A percentile compares a stretch with the other conserved stretches of the same genome.
phyloP scores from a whole-genome alignment of 2,797 vertebrate genomes.

The Borostomias antarcticus region DNA sequence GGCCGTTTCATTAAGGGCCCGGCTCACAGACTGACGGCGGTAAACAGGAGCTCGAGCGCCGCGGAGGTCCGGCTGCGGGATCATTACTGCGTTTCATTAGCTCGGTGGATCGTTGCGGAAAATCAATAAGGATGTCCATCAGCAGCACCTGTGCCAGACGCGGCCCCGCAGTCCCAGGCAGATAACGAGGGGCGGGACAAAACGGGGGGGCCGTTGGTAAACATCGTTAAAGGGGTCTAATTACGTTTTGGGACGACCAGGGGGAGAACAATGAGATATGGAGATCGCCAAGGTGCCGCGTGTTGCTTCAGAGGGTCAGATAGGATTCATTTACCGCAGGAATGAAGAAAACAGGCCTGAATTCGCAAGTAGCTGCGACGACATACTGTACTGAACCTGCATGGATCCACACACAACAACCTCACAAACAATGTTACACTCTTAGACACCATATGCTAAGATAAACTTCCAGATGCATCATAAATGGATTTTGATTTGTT shows the following conservation, averaged over 20 bases:
- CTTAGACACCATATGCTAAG: too few species aligned
- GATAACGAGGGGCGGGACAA: conserved; percentile 25
- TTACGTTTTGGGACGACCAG: conserved; percentile 15
- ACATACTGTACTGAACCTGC: too few species aligned
- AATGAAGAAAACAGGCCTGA: too few species aligned
- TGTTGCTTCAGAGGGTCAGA: conserved; percentile 39
- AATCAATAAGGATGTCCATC: conserved; percentile 41
- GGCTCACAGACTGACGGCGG: conserved; percentile 22
- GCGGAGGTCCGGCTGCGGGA: conserved; percentile 22
- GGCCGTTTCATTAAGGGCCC: conserved; percentile 33
- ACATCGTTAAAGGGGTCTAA: conserved; percentile 27
- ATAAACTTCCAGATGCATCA: too few species aligned
- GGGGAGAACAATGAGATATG: conserved; percentile 26
- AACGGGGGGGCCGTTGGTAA: conserved; percentile 23
- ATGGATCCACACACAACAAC: too few species aligned
- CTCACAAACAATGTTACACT: too few species aligned
- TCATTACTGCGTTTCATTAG: conserved; percentile 47
- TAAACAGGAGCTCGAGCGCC: conserved; percentile 17
- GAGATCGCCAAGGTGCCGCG: conserved; percentile 12
- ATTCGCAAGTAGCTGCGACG: too few species aligned
- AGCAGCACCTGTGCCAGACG: conserved; percentile 25
- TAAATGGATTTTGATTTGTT: too few species aligned
- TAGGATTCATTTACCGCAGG: conserved; percentile 27
- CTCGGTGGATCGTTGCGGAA: conserved; percentile 26
- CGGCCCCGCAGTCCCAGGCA: conserved; percentile 20